Evolutionary conservation across 2,113 vertebrate species (phyloP).

Genomic region (Boulengeromyrus knoepffleri): DNA sequence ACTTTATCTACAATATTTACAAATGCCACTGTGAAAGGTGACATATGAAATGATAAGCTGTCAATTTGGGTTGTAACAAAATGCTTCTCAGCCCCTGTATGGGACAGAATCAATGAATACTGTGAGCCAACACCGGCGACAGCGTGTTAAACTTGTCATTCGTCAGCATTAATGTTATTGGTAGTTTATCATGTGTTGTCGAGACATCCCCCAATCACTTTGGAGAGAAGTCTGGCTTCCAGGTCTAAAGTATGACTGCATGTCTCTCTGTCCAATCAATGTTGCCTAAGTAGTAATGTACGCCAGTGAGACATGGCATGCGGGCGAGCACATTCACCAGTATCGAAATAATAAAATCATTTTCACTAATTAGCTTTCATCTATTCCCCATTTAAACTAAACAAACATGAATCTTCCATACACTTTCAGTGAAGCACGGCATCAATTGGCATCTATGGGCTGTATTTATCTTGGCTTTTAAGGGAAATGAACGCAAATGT

Average conservation of each 20-base stretch:
- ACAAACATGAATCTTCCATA: background rate
- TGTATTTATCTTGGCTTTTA: background rate
- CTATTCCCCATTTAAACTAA: background rate
- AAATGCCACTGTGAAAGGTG: background rate
- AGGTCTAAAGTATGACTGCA: background rate
- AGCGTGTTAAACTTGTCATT: background rate
- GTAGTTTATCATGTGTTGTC: background rate
- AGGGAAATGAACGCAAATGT: background rate
- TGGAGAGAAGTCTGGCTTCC: background rate
- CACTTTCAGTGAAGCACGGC: background rate
- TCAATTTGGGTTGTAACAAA: background rate
- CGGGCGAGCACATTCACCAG: background rate
- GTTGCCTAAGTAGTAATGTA: background rate
- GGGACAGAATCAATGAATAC: background rate
- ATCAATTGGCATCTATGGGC: background rate
- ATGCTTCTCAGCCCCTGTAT: background rate
- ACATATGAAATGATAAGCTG: background rate
- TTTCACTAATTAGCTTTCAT: background rate
- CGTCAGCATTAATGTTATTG: background rate
- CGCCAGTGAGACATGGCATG: background rate
- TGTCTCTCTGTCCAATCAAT: background rate
- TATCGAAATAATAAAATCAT: background rate
- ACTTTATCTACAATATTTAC: background rate
- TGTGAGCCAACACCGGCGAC: background rate
- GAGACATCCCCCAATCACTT: background rate